These are phyloP conservation scores for Pandemis heparana DNA, from an alignment of 2,888 invertebrate genomes.

Conservation along the genomic window DNA sequence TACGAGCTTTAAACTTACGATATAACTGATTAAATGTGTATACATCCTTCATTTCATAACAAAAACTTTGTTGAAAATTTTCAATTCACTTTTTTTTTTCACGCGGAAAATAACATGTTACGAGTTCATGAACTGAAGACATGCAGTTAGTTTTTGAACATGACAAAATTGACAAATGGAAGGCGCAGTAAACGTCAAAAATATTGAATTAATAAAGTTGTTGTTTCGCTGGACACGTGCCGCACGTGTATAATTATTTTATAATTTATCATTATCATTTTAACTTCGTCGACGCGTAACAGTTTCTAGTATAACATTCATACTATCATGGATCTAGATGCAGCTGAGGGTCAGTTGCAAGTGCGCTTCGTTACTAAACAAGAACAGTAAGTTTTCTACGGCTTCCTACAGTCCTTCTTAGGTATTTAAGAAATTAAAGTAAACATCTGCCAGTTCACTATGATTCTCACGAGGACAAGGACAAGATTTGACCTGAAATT, in stretches of 20 bases:
- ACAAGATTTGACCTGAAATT: not conserved
- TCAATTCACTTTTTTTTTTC: too few species aligned
- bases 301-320: conserved; percentile 10
- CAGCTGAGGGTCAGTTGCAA: conserved; percentile 88
- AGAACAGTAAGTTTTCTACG: conserved; percentile 87
- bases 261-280: conserved; percentile 11
- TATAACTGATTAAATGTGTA: not conserved
- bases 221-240: conserved; percentile 31
- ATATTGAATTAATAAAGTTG: conserved; percentile 1
- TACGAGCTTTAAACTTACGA: not conserved
- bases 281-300: conserved; percentile 2
- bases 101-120: too few species aligned
- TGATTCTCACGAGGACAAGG: not conserved
- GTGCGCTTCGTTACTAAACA: conserved; percentile 93
- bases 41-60: too few species aligned
- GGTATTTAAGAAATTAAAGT: not conserved
- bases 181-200: not conserved
- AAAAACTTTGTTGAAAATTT: too few species aligned
- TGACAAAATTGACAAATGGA: too few species aligned
- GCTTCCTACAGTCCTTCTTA: not conserved
- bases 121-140: too few species aligned
- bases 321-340: conserved; percentile 61
- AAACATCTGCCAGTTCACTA: conserved; percentile 47
- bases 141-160: not conserved
- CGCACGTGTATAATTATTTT: conserved; percentile 11